These are phyloP conservation scores for Petroica traversi DNA, from an alignment of 2,113 vertebrate genomes.

Conservation along the genomic window DNA sequence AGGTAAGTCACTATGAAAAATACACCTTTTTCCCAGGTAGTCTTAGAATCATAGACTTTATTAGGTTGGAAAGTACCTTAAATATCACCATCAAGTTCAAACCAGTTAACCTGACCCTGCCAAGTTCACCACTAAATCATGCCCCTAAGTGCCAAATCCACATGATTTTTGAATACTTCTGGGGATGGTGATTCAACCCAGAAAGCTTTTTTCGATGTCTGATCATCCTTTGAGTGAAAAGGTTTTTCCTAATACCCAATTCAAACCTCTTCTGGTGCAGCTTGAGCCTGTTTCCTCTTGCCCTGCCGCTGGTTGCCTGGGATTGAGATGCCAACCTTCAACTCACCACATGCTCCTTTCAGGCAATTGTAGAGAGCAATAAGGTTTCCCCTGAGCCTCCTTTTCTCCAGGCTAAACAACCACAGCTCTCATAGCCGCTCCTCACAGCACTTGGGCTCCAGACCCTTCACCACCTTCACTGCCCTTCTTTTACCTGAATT, in stretches of 20 bases:
- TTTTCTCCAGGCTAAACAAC: not conserved
- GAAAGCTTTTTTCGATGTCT: not conserved
- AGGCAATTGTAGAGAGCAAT: too few relatives aligned
- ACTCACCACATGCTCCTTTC: not conserved
- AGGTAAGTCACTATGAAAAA: not conserved
- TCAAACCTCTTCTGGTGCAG: not conserved
- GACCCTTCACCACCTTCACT: not conserved
- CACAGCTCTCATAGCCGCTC: not conserved
- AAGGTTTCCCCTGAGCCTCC: not conserved
- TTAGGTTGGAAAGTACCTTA: not conserved
- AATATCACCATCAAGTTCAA: not conserved
- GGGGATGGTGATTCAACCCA: not conserved
- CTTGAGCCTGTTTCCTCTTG: not conserved
- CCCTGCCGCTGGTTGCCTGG: not conserved
- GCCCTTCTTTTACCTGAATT: not conserved
- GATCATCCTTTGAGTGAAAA: not conserved
- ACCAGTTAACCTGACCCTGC: not conserved
- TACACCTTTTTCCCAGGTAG: not conserved
- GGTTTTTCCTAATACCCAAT: not conserved
- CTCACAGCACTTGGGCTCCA: not conserved
- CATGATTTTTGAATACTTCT: not conserved
- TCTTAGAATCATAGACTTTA: fast-evolving
- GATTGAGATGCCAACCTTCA: not conserved
- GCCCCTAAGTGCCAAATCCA: not conserved
- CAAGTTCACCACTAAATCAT: not conserved